These are phyloP conservation scores for Chloroclystis v-ata DNA, from an alignment of 2,888 invertebrate genomes.

Conservation along the genomic window DNA sequence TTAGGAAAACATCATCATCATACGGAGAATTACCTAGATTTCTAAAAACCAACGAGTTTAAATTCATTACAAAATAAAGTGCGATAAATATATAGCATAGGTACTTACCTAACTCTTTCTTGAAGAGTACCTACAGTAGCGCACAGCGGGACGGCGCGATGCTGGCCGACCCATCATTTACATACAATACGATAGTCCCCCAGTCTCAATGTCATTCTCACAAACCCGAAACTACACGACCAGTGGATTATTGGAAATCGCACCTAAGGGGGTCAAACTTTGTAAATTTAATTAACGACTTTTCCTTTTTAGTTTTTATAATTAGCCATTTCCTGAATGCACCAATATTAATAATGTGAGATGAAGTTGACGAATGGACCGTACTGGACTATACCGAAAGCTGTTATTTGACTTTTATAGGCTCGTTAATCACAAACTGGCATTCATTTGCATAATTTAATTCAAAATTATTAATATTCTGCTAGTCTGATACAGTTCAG, in stretches of 20 bases:
- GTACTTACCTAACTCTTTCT: neutral
- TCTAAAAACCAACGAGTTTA: too few species aligned
- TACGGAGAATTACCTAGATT: too few species aligned
- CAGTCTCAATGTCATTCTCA: slow-evolving; percentile 35
- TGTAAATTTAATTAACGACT: slow-evolving; percentile 41
- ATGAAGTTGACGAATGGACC: slow-evolving; percentile 35
- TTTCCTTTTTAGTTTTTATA: slow-evolving; percentile 34
- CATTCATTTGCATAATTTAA: slow-evolving; percentile 24
- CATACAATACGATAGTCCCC: slow-evolving; percentile 63
- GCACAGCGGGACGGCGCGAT: neutral
- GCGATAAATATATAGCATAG: too few species aligned
- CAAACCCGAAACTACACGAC: slow-evolving; percentile 34
- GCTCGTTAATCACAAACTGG: slow-evolving; percentile 31
- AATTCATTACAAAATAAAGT: too few species aligned
- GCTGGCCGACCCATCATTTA: slow-evolving; percentile 33
- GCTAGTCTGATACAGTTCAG: neutral
- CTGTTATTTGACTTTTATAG: slow-evolving; percentile 30
- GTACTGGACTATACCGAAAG: slow-evolving; percentile 27
- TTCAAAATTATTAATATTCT: too few species aligned
- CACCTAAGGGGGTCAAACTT: slow-evolving; percentile 35
- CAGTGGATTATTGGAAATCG: slow-evolving; percentile 33
- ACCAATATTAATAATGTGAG: slow-evolving; percentile 32
- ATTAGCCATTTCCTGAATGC: slow-evolving; percentile 38
- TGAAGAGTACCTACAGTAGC: neutral
- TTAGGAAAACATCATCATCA: too few species aligned